Evolutionary conservation across 1,140 invertebrate species (phyloP).

Genomic region (Ptiloglossa arizonensis): DNA sequence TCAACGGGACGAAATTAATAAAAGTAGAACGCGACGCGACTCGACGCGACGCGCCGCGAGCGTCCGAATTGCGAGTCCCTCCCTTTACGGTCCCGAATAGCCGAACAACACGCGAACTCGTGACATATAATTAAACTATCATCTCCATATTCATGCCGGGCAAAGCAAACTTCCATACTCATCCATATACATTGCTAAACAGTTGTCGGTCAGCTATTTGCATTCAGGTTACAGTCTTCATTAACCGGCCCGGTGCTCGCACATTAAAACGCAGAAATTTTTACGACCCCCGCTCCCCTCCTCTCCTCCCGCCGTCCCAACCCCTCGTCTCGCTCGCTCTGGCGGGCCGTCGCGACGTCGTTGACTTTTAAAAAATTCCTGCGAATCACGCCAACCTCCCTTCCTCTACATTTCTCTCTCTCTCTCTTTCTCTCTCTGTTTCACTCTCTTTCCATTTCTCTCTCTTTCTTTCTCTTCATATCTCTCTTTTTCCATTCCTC

Average conservation of each 20-base stretch:
- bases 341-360: neutral
- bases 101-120: conserved; percentile 47
- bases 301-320: too few species aligned
- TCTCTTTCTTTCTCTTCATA: neutral
- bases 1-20: conserved; percentile 11
- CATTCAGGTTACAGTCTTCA: conserved; percentile 49
- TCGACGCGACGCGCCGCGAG: neutral
- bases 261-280: conserved; percentile 32
- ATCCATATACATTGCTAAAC: conserved; percentile 52
- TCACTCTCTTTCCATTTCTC: rapidly evolving
- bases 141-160: conserved; percentile 53
- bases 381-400: neutral
- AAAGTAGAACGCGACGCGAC: conserved; percentile 1
- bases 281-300: too few species aligned
- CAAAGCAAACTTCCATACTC: conserved; percentile 52
- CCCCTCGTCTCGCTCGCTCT: neutral
- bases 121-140: conserved; percentile 54
- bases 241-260: conserved; percentile 35
- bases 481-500: neutral
- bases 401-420: neutral
- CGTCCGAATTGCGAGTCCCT: conserved; percentile 18
- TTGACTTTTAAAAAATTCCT: conserved; percentile 27
- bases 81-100: conserved; percentile 22
- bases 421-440: neutral
- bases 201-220: conserved; percentile 49